Evolutionary conservation across 1,140 invertebrate genomes (phyloP), one percentile per base, ranked within the genome.

Genomic region (Augochlora pura): DNA sequence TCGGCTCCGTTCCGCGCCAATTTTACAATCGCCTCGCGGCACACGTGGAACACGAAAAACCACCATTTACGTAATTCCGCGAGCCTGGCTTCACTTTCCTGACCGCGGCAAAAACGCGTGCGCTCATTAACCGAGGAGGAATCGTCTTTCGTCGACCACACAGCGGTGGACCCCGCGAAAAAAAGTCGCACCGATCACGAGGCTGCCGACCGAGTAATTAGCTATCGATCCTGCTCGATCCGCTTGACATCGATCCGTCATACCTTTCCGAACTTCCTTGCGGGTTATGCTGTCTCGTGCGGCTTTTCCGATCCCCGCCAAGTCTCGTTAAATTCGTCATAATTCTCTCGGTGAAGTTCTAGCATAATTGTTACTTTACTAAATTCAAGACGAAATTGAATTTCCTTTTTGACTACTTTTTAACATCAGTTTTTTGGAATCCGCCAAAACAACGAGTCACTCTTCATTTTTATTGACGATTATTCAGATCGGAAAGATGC

Each of bases 91-190:
- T 9, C 21, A 23, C 64, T 65, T 65, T 65, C 38, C n/a, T 65
- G 38, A 21, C 21, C n/a, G 7, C 38, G 10, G n/a, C 38, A 65
- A 46, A 65, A 65, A 65, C 27, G 10, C 12, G 25, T 27, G 59
- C 59, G 23, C 59, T 63, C 60, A 63, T 63, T 63, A 63, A 63
- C 25, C 10, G 27, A 63, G 14, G 60, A 63, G 60, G 60, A 63
- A 63, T 38, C 60, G 60, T 63, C 59, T 62, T 62, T 63, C 60
- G 27, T 63, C 60, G 60, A 18, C 25, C 27, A 18, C 60, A n/a
- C 54, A 7, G 21, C 54, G n/a, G 54, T 57, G 6, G 4, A 21
- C 7, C n/a, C 5, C 3, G 18, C 21, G 54, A 57, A 57, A 57
- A 52, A 57, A 57, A 57, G 18, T n/a, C n/a, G 54, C 54, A n/a